Evolutionary conservation across 2,888 invertebrate genomes (phyloP).

Genomic region (Eilema sororculum): DNA sequence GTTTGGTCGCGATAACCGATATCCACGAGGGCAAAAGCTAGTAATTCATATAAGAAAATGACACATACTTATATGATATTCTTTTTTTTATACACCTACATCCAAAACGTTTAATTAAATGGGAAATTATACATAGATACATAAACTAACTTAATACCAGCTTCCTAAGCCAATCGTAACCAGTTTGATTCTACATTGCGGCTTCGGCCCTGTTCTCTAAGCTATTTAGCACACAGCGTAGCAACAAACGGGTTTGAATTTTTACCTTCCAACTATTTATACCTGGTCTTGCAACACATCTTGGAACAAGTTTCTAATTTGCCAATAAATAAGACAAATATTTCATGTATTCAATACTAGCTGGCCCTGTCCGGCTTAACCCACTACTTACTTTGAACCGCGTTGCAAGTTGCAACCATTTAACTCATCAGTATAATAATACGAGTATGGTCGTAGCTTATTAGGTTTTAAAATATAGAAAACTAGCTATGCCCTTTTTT

Average conservation of each 20-base stretch:
- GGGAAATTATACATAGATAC: background rate
- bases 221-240: constrained; percentile 21
- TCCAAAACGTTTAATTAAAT: background rate
- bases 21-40: too few species aligned
- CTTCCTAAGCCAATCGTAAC: constrained; percentile 21
- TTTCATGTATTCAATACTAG: background rate
- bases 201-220: constrained; percentile 23
- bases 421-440: too few species aligned
- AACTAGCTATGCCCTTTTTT: too few species aligned
- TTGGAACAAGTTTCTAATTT: constrained; percentile 20
- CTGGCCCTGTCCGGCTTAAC: background rate
- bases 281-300: constrained; percentile 8
- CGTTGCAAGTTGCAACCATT: background rate
- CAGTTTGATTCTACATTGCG: constrained; percentile 19
- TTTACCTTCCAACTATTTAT: constrained; percentile 10
- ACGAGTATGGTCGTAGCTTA: background rate
- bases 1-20: too few species aligned
- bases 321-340: constrained; percentile 7
- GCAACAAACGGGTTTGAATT: constrained; percentile 22
- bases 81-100: background rate
- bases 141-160: constrained; percentile 10
- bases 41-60: too few species aligned
- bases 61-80: background rate
- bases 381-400: background rate
- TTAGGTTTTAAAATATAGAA: too few species aligned